Conservation (phyloP, 2,888 invertebrate genomes). For the Philereme vetulata region DNA sequence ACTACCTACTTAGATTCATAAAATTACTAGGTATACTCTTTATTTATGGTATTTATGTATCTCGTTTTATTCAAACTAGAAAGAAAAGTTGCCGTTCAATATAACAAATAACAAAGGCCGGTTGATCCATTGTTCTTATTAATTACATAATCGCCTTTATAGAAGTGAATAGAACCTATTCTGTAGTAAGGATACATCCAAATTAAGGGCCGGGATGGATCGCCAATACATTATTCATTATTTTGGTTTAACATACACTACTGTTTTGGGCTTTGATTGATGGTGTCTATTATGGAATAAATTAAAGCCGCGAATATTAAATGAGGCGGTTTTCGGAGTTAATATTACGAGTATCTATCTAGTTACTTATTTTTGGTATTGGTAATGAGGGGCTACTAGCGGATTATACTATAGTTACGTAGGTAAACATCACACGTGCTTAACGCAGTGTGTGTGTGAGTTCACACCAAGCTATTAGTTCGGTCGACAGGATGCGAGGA, state of each 20-base stretch:
- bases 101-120: slow-evolving; percentile 8
- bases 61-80: not conserved
- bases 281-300: slow-evolving; percentile 32
- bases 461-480: slow-evolving; percentile 47
- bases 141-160: slow-evolving; percentile 39
- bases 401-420: not conserved
- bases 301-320: slow-evolving; percentile 31
- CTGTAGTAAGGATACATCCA: slow-evolving; percentile 38
- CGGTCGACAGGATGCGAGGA: slow-evolving; percentile 78
- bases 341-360: slow-evolving; percentile 29
- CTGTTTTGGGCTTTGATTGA: slow-evolving; percentile 50
- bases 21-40: too few relatives aligned
- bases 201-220: slow-evolving; percentile 51
- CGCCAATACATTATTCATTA: slow-evolving; percentile 62
- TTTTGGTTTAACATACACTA: slow-evolving; percentile 45
- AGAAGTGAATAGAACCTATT: slow-evolving; percentile 29
- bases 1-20: not conserved
- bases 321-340: slow-evolving; percentile 32
- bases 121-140: slow-evolving; percentile 41
- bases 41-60: too few relatives aligned
- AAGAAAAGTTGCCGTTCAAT: too few relatives aligned
- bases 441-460: slow-evolving; percentile 42
- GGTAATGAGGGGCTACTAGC: slow-evolving; percentile 10
- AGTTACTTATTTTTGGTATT: not conserved
- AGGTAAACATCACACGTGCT: slow-evolving; percentile 21